phyloP scores from a whole-genome alignment of 2,113 vertebrate genomes.

The Odobenus rosmarus region DNA sequence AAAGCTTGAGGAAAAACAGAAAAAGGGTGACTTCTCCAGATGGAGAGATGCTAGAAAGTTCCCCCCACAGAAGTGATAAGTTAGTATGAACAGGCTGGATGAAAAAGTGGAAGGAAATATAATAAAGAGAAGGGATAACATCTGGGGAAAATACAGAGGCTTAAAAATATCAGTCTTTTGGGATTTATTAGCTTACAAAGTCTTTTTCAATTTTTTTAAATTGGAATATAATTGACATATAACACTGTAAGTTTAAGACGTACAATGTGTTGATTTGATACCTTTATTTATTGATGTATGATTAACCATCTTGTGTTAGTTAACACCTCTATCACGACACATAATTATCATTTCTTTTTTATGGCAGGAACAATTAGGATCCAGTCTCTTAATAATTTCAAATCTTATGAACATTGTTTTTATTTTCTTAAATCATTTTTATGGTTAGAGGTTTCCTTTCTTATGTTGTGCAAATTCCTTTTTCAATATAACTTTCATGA shows the following conservation, averaged over 20 bases:
- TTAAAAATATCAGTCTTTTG: background rate
- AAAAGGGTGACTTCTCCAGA: background rate
- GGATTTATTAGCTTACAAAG: background rate
- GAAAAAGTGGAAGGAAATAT: background rate
- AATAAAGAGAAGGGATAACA: background rate
- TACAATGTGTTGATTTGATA: background rate
- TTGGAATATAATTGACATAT: background rate
- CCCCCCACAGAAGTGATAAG: background rate
- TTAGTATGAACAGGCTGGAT: background rate
- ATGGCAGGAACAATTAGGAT: background rate
- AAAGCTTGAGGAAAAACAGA: background rate
- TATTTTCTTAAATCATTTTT: background rate
- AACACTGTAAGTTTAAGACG: background rate
- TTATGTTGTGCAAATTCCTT: background rate
- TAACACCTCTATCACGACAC: background rate
- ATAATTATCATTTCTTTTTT: background rate
- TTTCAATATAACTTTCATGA: background rate
- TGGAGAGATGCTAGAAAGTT: background rate
- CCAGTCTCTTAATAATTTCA: background rate
- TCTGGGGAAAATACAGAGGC: background rate
- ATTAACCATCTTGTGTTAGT: background rate
- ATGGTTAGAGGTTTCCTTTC: background rate
- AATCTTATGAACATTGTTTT: background rate
- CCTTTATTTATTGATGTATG: background rate
- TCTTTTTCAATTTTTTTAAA: background rate